Base-by-base conservation (phyloP, 2,113 vertebrate genomes). In the Scomber scombrus region DNA sequence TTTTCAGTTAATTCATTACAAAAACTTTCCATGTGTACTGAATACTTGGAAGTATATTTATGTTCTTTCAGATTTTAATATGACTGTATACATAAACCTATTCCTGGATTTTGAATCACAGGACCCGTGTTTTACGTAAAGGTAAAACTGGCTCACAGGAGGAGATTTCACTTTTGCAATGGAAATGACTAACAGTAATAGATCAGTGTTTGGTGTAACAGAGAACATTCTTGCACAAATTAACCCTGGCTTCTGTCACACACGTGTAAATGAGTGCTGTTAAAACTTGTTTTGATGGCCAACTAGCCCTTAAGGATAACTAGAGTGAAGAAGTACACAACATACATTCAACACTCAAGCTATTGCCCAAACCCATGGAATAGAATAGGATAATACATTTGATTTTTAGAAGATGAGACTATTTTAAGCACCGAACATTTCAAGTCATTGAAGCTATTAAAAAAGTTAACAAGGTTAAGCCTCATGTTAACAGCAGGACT, bases 131-230 rank as follows among this genome's bases (percentile, higher is more conserved):
- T 58, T 54, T 18, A 11, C 2, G 1, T 29, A 63, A n/a, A 57
- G 26, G 26, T 79, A 61, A 47, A 80, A 74, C 8, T 23, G n/a
- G 1, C 4, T 75, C 29, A 57, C 11, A 46, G 11, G 19, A 56
- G 23, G 21, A 29, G 8, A 45, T 21, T 56, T 77, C 6, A 34
- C 9, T 54, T 74, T 74, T 79, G 21, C 40, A 6, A 54, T 15
- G 67, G 16, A 55, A 87, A 89, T 80, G 82, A 70, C 62, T 83
- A 69, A 89, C 80, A 68, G 63, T 5, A 51, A 75, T 84, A 52
- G 80, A 82, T 80, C 63, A 85, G 51, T 58, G 77, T 71, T 61
- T n/a, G 15, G 71, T 3, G 1, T 8, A 26, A 67, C 10, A 71
- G 50, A 67, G 68, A 72, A n/a, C 47, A 26, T 49, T 72, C 66